Base-by-base conservation (phyloP, 2,888 invertebrate species). In the Fragum fragum region DNA sequence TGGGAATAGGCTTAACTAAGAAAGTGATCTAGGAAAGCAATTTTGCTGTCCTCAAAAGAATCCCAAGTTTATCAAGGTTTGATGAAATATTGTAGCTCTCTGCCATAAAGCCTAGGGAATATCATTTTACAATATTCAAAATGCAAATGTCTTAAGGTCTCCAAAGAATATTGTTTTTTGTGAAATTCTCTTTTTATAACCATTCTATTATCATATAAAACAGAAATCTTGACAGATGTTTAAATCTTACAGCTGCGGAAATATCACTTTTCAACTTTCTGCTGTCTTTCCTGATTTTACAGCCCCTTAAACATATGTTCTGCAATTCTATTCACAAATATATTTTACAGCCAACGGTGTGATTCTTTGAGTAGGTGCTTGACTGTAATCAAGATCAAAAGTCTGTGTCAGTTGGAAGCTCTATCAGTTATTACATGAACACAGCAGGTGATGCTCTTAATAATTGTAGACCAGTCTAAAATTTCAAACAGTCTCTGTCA, bases 331-430 rank as follows among this genome's bases (percentile, higher is more conserved):
- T n/a, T 66, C 21, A 7, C 42, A 61, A 23, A 29, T 36, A 42
- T 39, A 36, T 29, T 61, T 14, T 61, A 61, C 32, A 11, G n/a
- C 42, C 1, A 23, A 42, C 23, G 18, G 42, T 23, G 32, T 57
- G 32, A 32, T 32, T 61, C 14, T 28, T 6, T 9, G 42, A 26
- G 42, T 23, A 42, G 26, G 66, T 42, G 66, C 42, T 66, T n/a
- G n/a, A 66, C 42, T 66, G 21, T 47, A 42, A 66, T 66, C 66
- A 66, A 66, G 66, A 66, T 66, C 66, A 66, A 66, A 66, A 66
- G 66, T 66, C 66, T 23, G 42, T 42, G 42, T 66, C 66, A 66
- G 66, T 66, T 66, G 66, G 66, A 36, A 23, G 66, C 66, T 66
- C 47, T 42, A 42, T 39, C 66, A 39, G 21, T 36, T 66, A 66